These are phyloP conservation scores for Colinus virginianus DNA, from an alignment of 2,113 vertebrate genomes.

Conservation along the genomic window DNA sequence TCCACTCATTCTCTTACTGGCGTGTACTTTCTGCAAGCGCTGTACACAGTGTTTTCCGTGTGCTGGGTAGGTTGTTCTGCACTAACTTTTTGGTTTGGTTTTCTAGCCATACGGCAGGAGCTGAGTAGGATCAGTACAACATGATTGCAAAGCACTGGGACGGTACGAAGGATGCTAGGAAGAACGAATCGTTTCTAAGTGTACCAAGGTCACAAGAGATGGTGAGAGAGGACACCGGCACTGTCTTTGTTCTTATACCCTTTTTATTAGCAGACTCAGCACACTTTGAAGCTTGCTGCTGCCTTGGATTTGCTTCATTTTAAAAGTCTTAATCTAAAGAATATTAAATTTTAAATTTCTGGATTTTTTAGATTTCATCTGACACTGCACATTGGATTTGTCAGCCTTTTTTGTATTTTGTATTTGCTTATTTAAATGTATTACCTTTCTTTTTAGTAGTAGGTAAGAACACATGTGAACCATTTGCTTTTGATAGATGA, in stretches of 20 bases:
- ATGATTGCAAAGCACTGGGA: constrained; percentile 61
- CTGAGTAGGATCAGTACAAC: constrained; percentile 94
- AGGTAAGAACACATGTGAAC: constrained; percentile 76
- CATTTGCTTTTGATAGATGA: constrained; percentile 84
- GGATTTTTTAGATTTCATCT: constrained; percentile 91
- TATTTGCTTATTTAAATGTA: constrained; percentile 90
- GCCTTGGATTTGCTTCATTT: constrained; percentile 82
- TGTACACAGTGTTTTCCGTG: background rate
- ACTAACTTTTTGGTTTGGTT: constrained; percentile 57
- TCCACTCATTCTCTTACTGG: constrained; percentile 48
- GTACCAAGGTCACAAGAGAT: constrained; percentile 72
- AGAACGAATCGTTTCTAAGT: constrained; percentile 73
- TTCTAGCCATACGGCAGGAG: constrained; percentile 96
- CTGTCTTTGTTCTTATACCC: constrained; percentile 83
- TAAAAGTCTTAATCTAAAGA: constrained; percentile 84
- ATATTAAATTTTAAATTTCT: constrained; percentile 84
- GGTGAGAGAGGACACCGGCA: constrained; percentile 74
- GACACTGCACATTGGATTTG: constrained; percentile 89
- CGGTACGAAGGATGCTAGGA: constrained; percentile 69
- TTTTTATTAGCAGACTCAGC: constrained; percentile 90
- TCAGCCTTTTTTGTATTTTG: constrained; percentile 93
- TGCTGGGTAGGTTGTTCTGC: background rate
- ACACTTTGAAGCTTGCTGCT: constrained; percentile 90
- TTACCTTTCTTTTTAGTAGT: constrained; percentile 81
- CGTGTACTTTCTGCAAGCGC: background rate